phyloP scores from a whole-genome alignment of 2,797 vertebrate genomes.

The Cryptoprocta ferox region DNA sequence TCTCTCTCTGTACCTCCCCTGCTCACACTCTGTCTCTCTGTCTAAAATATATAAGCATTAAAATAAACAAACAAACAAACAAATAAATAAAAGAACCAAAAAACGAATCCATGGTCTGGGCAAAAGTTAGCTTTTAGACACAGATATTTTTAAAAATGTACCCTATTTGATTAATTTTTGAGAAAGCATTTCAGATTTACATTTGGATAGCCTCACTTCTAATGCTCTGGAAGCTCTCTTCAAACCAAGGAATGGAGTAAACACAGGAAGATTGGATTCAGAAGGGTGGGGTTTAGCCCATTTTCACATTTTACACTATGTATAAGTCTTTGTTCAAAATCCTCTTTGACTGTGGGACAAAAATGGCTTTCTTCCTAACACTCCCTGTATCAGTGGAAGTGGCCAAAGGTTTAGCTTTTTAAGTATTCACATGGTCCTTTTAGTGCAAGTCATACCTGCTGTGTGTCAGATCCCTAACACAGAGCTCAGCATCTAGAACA shows the following conservation, averaged over 20 bases:
- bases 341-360: background rate
- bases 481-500: background rate
- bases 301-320: background rate
- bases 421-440: background rate
- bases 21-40: too few species aligned
- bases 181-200: background rate
- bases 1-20: too few species aligned
- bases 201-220: background rate
- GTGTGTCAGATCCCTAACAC: background rate
- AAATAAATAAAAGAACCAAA: too few species aligned
- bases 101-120: background rate
- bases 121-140: background rate
- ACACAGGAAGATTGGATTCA: background rate
- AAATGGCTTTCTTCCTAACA: background rate
- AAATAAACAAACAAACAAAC: too few species aligned
- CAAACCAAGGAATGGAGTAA: background rate
- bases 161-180: background rate
- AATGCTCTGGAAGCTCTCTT: background rate
- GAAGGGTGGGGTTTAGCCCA: fast-evolving
- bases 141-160: background rate
- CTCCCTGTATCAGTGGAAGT: background rate
- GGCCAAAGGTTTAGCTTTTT: background rate
- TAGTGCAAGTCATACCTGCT: background rate
- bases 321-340: background rate
- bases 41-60: too few species aligned